These are phyloP conservation scores for Chironomus striatipennis DNA, from an alignment of 1,140 invertebrate species.

Conservation along the genomic window DNA sequence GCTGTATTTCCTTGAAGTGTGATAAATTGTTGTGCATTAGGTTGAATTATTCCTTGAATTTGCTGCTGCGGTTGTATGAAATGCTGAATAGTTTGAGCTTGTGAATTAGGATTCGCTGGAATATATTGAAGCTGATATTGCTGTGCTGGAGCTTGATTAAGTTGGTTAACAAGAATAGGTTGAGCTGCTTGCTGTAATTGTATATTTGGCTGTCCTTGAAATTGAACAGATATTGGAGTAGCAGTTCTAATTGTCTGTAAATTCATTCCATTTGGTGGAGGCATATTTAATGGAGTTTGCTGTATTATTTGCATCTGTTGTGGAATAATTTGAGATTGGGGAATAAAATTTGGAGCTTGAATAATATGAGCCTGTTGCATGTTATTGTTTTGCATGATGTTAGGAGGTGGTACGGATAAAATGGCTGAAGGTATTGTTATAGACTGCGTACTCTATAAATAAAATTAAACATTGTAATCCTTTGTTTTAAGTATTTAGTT, in stretches of 20 bases:
- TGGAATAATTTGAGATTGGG: constrained; percentile 22
- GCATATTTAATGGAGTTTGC: background rate
- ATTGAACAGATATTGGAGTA: background rate
- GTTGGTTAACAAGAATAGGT: background rate
- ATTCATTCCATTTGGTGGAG: background rate
- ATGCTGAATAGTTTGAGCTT: background rate
- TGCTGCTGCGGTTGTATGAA: background rate
- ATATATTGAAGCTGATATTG: constrained; percentile 26
- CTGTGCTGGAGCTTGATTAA: background rate
- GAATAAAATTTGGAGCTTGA: constrained; percentile 23
- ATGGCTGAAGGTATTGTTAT: constrained; percentile 24
- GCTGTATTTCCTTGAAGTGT: constrained; percentile 9
- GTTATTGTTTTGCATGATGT: constrained; percentile 19
- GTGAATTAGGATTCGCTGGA: constrained; percentile 26
- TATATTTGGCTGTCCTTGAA: constrained; percentile 24
- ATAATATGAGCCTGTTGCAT: constrained; percentile 21
- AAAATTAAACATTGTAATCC: too few species aligned
- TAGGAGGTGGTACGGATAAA: constrained; percentile 23
- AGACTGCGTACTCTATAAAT: background rate
- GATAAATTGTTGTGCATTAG: background rate
- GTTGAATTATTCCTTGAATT: constrained; percentile 9
- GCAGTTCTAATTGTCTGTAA: background rate
- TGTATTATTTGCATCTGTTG: background rate
- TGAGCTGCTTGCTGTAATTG: background rate
- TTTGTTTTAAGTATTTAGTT: too few species aligned